A percentile compares a stretch with the other conserved stretches of the same genome.
Evolutionary conservation across 1,140 invertebrate species (phyloP).

Genomic region (Pseudomyrmex dendroicus): DNA sequence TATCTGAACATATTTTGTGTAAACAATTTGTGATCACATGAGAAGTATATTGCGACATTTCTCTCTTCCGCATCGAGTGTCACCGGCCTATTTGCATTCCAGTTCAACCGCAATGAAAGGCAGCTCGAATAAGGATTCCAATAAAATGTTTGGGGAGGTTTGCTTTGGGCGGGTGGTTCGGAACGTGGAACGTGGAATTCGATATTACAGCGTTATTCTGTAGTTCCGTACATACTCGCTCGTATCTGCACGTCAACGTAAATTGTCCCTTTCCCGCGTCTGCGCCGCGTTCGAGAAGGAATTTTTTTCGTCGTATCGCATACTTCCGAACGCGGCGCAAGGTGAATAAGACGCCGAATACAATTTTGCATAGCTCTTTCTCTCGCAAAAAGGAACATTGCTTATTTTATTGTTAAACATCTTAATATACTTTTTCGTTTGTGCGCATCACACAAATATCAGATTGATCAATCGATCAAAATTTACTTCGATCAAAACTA

Average conservation of each 20-base stretch:
- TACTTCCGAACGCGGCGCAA: constrained; percentile 29
- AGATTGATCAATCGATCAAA: not conserved
- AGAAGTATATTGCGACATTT: constrained; percentile 58
- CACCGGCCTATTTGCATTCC: constrained; percentile 79
- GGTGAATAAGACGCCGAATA: constrained; percentile 32
- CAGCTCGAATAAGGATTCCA: constrained; percentile 77
- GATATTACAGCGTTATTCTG: constrained; percentile 80
- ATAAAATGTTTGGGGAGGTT: constrained; percentile 77
- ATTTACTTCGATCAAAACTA: too few species aligned
- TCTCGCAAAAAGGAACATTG: not conserved
- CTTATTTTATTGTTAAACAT: not conserved
- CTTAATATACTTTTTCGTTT: not conserved
- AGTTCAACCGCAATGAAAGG: constrained; percentile 70
- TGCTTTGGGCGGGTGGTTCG: constrained; percentile 64
- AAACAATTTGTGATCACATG: constrained; percentile 35
- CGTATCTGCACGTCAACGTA: constrained; percentile 48
- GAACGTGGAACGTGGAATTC: constrained; percentile 76
- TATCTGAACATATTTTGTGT: constrained; percentile 33
- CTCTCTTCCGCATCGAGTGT: constrained; percentile 65
- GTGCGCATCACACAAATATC: not conserved
- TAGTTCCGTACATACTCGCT: constrained; percentile 52
- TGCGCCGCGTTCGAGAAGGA: constrained; percentile 41
- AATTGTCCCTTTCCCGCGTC: constrained; percentile 50
- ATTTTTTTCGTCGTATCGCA: constrained; percentile 60
- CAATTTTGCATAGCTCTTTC: not conserved